Evolutionary conservation across 2,113 vertebrate species (phyloP), one percentile per base, ranked within the genome.

Genomic region (Dromiciops gliroides): DNA sequence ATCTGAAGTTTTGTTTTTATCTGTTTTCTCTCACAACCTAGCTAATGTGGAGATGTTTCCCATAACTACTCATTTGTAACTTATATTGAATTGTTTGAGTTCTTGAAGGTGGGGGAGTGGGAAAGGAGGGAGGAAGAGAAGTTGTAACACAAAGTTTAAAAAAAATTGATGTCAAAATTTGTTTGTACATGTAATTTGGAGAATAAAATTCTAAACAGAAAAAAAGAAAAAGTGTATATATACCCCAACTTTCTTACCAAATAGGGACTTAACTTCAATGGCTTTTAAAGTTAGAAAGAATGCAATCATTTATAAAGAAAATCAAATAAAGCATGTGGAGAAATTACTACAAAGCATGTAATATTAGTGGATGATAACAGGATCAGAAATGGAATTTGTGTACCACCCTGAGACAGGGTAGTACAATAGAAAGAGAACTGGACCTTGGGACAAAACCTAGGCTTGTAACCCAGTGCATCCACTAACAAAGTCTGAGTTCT

Each of bases 211-310:
- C n/a, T n/a, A n/a, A n/a, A n/a, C n/a, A n/a, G n/a, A n/a, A n/a
- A n/a, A n/a, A n/a, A n/a, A n/a, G n/a, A n/a, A n/a, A n/a, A n/a
- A n/a, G n/a, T n/a, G n/a, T n/a, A n/a, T n/a, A 47, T 0, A 37
- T 51, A 47, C 31, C 23, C 22, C 37, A 16, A 89, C 0, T 89
- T 88, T 88, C 24, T 44, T 89, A 89, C 51, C 51, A 12, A 89
- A 1, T 23, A 0, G 89, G 9, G 26, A 90, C 1, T 75, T 89
- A 95, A 88, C 12, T 88, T 83, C 24, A 90, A 22, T 90, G 25
- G 53, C 24, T 95, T 83, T 96, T 91, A 94, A 91, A 60, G 51
- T 93, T 28, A 92, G 24, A 67, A 89, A 49, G 93, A 90, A 90
- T 23, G 89, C 24, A 90, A 19, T 0, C 37, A 91, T 92, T 94